Conservation (phyloP, 2,113 vertebrate species). For the Rhagologus leucostigma region DNA sequence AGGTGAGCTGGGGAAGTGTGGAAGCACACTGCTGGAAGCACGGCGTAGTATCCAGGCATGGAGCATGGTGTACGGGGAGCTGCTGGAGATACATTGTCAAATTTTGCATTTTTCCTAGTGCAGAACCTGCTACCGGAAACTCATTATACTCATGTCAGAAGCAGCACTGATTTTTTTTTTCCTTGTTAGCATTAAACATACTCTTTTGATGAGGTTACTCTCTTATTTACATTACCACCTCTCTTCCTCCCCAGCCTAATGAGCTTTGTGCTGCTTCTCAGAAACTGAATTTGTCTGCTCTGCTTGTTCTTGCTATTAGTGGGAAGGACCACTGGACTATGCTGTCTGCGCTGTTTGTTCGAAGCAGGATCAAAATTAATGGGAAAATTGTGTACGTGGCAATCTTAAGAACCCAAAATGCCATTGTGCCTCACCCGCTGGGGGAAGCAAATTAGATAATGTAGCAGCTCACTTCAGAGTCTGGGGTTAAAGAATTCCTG, state of each 20-base stretch:
- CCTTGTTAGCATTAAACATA: not conserved
- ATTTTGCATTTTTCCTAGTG: not conserved
- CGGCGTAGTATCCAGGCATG: not conserved
- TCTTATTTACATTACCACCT: not conserved
- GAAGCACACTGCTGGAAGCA: not conserved
- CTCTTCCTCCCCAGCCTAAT: not conserved
- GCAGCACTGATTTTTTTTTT: not conserved
- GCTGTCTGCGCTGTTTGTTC: not conserved
- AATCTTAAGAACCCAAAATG: not conserved
- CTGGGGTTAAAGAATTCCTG: not conserved
- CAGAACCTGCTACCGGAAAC: not conserved
- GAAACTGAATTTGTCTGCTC: not conserved
- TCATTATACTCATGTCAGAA: not conserved
- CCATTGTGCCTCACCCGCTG: not conserved
- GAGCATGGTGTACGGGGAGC: fast-evolving
- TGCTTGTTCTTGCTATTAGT: not conserved
- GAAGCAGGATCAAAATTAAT: not conserved
- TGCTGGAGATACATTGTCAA: not conserved
- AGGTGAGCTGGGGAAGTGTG: not conserved
- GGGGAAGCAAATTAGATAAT: not conserved
- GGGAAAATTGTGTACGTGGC: not conserved
- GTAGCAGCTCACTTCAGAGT: not conserved
- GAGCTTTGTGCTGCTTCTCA: not conserved
- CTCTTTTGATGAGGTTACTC: not conserved
- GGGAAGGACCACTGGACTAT: not conserved